Percentiles rank a stretch among this genome's conserved stretches.
Evolutionary conservation across 2,888 invertebrate species (phyloP).

Genomic region (Salticus scenicus): DNA sequence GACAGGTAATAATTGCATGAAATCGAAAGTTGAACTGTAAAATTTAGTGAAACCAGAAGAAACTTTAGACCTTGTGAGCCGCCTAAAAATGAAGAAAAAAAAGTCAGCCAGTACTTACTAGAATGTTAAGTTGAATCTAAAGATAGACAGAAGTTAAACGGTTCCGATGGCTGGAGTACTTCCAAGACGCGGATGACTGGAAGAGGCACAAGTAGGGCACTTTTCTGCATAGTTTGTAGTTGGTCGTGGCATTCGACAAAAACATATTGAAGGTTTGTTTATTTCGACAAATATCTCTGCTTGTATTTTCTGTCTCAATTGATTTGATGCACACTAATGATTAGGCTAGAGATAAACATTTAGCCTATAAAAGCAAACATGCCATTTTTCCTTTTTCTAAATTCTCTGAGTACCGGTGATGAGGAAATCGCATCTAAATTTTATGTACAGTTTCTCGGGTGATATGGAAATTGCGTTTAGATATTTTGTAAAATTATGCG

Average conservation of each 20-base stretch:
- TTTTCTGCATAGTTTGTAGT: slow-evolving; percentile 4
- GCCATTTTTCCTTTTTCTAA: too few species aligned
- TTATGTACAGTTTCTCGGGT: too few species aligned
- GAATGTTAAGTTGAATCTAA: slow-evolving; percentile 27
- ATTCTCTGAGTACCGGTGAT: too few species aligned
- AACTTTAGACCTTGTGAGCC: slow-evolving; percentile 25
- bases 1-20: neutral
- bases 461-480: too few species aligned
- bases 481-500: too few species aligned
- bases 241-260: slow-evolving; percentile 6
- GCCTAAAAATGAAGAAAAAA: slow-evolving; percentile 21
- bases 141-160: slow-evolving; percentile 23
- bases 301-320: too few species aligned
- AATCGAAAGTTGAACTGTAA: neutral
- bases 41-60: neutral
- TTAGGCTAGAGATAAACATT: too few species aligned
- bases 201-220: slow-evolving; percentile 26
- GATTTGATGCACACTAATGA: too few species aligned
- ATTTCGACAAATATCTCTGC: neutral
- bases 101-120: neutral
- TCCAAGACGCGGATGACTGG: slow-evolving; percentile 6
- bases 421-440: too few species aligned
- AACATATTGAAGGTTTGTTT: neutral
- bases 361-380: too few species aligned
- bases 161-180: slow-evolving; percentile 16